phyloP scores from a whole-genome alignment of 2,113 vertebrate species.

The Miniopterus natalensis region DNA sequence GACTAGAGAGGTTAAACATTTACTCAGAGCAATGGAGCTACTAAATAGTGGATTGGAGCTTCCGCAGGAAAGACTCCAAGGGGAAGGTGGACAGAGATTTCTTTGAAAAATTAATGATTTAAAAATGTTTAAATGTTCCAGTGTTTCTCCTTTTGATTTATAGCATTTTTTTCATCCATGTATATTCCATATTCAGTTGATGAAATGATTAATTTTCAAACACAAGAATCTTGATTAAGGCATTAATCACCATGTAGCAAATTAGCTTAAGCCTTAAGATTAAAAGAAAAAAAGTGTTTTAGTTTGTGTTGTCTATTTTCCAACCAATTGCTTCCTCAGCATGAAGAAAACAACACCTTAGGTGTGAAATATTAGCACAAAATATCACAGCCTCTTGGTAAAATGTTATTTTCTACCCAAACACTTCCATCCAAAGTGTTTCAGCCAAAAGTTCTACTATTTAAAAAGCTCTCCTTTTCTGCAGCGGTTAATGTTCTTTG shows the following conservation, averaged over 20 bases:
- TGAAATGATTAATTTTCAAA: slow-evolving; percentile 84
- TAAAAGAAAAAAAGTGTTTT: slow-evolving; percentile 57
- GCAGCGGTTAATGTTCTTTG: slow-evolving; percentile 71
- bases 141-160: slow-evolving; percentile 72
- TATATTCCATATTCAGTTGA: slow-evolving; percentile 71
- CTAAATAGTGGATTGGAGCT: neutral
- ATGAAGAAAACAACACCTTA: slow-evolving; percentile 84
- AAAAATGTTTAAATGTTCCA: slow-evolving; percentile 22
- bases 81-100: neutral
- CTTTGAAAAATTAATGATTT: slow-evolving; percentile 65
- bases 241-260: slow-evolving; percentile 81
- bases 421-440: slow-evolving; percentile 75
- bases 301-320: slow-evolving; percentile 84
- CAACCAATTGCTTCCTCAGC: slow-evolving; percentile 73
- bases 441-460: slow-evolving; percentile 72
- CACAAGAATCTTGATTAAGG: slow-evolving; percentile 76
- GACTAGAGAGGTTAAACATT: neutral
- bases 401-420: slow-evolving; percentile 82
- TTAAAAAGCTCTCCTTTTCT: slow-evolving; percentile 57
- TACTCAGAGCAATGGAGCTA: neutral
- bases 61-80: neutral
- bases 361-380: slow-evolving; percentile 83
- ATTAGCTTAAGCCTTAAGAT: slow-evolving; percentile 81
- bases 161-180: slow-evolving; percentile 68
- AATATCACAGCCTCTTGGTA: slow-evolving; percentile 83